Evolutionary conservation across 1,140 invertebrate species (phyloP).

Genomic region (Muscidifurax raptorellus): DNA sequence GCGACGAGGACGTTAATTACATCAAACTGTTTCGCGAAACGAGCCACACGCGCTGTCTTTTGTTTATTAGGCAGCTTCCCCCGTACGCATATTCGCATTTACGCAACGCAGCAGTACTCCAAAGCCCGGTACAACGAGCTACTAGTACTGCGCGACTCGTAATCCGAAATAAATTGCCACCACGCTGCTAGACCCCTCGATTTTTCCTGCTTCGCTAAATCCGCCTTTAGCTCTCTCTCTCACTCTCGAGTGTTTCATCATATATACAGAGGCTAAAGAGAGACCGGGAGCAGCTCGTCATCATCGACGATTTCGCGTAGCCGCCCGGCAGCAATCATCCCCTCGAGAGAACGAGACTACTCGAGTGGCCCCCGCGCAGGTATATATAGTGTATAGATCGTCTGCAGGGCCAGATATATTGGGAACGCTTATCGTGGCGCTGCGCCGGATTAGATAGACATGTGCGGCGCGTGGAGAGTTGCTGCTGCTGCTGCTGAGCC

Average conservation of each 20-base stretch:
- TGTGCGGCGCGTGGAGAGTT: not conserved
- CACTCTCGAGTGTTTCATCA: not conserved
- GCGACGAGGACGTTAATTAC: constrained; percentile 56
- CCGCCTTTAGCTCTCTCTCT: not conserved
- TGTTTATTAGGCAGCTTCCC: constrained; percentile 57
- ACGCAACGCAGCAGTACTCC: not conserved
- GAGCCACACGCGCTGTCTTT: constrained; percentile 48
- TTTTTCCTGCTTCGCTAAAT: not conserved
- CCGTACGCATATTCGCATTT: not conserved
- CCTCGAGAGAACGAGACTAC: not conserved
- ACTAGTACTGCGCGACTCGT: not conserved
- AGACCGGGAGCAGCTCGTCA: not conserved
- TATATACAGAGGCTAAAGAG: not conserved
- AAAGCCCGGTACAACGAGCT: not conserved
- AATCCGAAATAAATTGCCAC: constrained; percentile 60
- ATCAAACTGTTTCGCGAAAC: constrained; percentile 61
- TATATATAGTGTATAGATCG: constrained; percentile 4
- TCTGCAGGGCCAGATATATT: constrained; percentile 8
- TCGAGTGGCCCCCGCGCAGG: not conserved
- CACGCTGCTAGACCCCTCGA: not conserved
- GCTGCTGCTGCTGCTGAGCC: constrained; percentile 16
- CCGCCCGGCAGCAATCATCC: not conserved
- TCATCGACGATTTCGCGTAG: not conserved
- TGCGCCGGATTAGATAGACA: constrained; percentile 20
- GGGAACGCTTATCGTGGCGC: constrained; percentile 29